phyloP scores from a whole-genome alignment of 2,113 vertebrate genomes.

The Macroglossus sobrinus region DNA sequence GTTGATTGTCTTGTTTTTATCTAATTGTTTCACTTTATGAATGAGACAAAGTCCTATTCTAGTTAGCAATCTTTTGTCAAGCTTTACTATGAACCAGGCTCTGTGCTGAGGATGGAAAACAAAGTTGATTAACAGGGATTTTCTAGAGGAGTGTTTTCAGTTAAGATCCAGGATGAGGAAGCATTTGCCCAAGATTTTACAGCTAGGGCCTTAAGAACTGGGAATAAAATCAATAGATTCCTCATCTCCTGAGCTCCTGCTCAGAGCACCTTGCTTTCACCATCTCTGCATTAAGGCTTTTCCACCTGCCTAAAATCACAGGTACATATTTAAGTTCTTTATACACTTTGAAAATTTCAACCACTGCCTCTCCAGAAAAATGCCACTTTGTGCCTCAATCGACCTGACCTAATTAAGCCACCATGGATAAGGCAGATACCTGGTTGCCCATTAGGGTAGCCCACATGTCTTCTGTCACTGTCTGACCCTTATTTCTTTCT shows the following conservation, averaged over 20 bases:
- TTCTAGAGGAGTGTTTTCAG: neutral
- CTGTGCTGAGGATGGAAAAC: neutral
- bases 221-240: constrained; percentile 41
- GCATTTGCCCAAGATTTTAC: neutral
- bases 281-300: neutral
- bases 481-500: neutral
- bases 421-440: neutral
- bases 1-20: constrained; percentile 23
- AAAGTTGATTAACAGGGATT: constrained; percentile 36
- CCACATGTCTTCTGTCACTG: neutral
- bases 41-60: neutral
- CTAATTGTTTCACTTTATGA: constrained; percentile 7
- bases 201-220: neutral
- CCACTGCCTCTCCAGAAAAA: neutral
- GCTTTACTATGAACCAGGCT: neutral
- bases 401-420: neutral
- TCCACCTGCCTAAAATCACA: constrained; percentile 20
- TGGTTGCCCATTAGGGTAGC: neutral
- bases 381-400: neutral
- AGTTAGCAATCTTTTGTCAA: constrained; percentile 20
- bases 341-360: constrained; percentile 20
- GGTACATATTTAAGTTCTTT: neutral
- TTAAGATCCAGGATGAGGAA: constrained; percentile 2
- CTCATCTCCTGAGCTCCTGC: neutral
- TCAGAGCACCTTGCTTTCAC: neutral